Conservation (phyloP, 2,888 invertebrate species). For the Apomyelois bistriatella region DNA sequence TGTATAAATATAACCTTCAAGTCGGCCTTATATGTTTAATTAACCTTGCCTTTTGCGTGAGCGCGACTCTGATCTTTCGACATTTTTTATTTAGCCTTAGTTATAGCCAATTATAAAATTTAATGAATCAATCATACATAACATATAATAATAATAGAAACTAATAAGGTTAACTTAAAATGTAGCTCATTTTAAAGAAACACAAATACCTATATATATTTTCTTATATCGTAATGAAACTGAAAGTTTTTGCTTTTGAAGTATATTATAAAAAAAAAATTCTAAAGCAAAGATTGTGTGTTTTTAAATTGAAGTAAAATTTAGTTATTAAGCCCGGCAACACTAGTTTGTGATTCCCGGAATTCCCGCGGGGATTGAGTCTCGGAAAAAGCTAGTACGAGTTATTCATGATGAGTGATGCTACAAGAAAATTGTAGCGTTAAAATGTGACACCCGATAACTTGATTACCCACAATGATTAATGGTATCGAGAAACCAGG, state of each 20-base stretch:
- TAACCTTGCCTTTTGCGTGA: conserved; percentile 11
- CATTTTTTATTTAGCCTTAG: conserved; percentile 8
- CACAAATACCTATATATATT: no score
- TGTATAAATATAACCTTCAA: background rate
- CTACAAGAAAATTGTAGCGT: background rate
- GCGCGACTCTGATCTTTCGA: conserved; percentile 10
- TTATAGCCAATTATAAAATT: conserved; percentile 9
- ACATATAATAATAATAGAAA: conserved; percentile 3
- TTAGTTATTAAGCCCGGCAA: no score
- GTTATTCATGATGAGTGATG: background rate
- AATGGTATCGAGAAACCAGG: conserved; percentile 23
- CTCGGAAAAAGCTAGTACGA: no score
- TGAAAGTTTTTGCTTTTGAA: no score
- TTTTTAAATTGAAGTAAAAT: no score
- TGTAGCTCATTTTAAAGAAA: background rate
- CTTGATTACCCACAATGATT: conserved; percentile 31
- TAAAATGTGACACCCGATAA: conserved; percentile 26
- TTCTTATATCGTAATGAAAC: no score
- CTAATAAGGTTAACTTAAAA: background rate
- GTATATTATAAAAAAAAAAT: no score
- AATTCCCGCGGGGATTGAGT: no score
- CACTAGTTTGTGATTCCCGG: no score
- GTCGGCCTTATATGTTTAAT: conserved; percentile 9
- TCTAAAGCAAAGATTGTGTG: no score
- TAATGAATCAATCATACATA: conserved; percentile 4